These are phyloP conservation scores for Physeter macrocephalus DNA, from an alignment of 2,113 vertebrate genomes.

Conservation along the genomic window DNA sequence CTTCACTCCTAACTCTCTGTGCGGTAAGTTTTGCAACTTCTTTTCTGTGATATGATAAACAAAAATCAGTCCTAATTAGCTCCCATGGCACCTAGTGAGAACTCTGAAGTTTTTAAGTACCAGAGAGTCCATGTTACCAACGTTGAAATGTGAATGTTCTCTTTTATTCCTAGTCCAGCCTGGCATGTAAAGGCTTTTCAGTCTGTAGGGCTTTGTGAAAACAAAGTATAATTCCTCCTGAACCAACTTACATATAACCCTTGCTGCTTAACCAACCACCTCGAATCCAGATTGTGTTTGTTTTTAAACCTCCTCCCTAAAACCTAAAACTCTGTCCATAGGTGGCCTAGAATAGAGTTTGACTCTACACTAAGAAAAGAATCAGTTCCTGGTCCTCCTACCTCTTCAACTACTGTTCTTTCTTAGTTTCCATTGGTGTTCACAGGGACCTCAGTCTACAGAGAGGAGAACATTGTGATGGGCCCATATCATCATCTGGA, in stretches of 20 bases:
- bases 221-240: constrained; percentile 25
- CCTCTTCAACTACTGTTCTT: background rate
- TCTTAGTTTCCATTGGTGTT: background rate
- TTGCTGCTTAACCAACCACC: background rate
- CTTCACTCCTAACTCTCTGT: background rate
- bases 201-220: constrained; percentile 7
- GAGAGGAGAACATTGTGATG: background rate
- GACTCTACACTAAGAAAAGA: background rate
- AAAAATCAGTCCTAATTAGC: constrained; percentile 23
- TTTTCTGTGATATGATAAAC: background rate
- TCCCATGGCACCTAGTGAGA: background rate
- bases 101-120: background rate
- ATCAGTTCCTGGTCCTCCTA: background rate
- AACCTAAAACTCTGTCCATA: background rate
- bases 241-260: background rate
- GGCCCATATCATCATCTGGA: background rate
- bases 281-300: background rate
- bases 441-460: background rate
- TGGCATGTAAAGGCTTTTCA: background rate
- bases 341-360: background rate
- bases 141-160: constrained; percentile 20
- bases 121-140: background rate
- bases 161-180: constrained; percentile 14
- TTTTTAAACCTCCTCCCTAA: constrained; percentile 37
- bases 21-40: background rate